These are phyloP conservation scores for Matsumyia berberina DNA, from an alignment of 2,888 invertebrate genomes.

Conservation along the genomic window DNA sequence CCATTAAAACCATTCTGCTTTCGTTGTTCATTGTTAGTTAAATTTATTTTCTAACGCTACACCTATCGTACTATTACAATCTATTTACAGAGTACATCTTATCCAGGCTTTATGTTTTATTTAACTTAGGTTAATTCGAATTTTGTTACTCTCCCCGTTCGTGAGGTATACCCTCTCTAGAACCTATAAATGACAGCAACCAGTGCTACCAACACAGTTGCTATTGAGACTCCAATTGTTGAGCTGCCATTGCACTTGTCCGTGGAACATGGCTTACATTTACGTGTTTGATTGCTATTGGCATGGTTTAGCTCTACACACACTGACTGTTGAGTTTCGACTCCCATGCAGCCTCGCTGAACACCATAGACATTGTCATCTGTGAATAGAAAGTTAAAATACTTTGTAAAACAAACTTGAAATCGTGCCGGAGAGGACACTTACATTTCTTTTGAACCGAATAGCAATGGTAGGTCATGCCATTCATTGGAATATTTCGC, in stretches of 20 bases:
- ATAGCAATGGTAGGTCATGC: slow-evolving; percentile 81
- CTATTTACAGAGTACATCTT: slow-evolving; percentile 71
- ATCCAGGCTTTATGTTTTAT: slow-evolving; percentile 47
- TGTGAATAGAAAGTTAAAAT: slow-evolving; percentile 19
- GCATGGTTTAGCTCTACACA: slow-evolving; percentile 77
- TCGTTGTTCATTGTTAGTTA: slow-evolving; percentile 27
- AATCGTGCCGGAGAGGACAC: not conserved
- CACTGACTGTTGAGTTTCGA: slow-evolving; percentile 78
- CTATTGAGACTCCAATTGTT: slow-evolving; percentile 78
- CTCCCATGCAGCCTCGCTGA: slow-evolving; percentile 81
- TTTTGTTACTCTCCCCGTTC: slow-evolving; percentile 26
- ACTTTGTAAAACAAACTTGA: not conserved
- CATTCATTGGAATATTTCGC: slow-evolving; percentile 57
- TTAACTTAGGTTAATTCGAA: slow-evolving; percentile 74
- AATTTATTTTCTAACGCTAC: slow-evolving; percentile 57
- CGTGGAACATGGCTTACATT: slow-evolving; percentile 80
- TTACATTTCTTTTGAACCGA: slow-evolving; percentile 79
- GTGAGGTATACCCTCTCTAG: slow-evolving; percentile 15
- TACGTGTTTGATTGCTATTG: slow-evolving; percentile 69
- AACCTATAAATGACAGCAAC: slow-evolving; percentile 78
- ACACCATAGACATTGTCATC: slow-evolving; percentile 61
- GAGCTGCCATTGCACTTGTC: slow-evolving; percentile 81
- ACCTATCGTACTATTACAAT: slow-evolving; percentile 61
- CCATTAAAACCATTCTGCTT: not conserved
- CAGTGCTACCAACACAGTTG: slow-evolving; percentile 78